Evolutionary conservation across 2,888 invertebrate species (phyloP).

Genomic region (Tenthredo scrophulariae): DNA sequence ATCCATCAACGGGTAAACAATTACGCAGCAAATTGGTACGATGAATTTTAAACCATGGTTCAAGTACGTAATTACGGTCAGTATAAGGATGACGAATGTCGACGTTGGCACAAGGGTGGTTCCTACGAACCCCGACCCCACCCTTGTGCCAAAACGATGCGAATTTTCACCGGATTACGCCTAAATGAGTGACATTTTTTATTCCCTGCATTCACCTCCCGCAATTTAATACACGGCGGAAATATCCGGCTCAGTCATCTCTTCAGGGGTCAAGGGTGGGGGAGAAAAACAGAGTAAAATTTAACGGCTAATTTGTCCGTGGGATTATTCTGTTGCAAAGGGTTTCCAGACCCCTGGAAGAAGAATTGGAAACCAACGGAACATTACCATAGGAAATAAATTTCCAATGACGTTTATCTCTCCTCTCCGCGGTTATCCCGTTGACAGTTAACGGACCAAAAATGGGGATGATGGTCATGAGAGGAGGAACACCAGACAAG

Average conservation of each 20-base stretch:
- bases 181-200: slow-evolving; percentile 63
- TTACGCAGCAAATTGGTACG: slow-evolving; percentile 35
- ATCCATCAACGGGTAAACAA: slow-evolving; percentile 36
- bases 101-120: slow-evolving; percentile 47
- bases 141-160: slow-evolving; percentile 60
- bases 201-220: background rate
- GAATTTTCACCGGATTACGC: slow-evolving; percentile 62
- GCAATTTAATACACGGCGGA: background rate
- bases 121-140: background rate
- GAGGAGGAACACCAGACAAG: background rate
- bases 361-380: background rate
- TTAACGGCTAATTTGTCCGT: background rate
- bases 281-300: background rate
- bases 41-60: slow-evolving; percentile 37
- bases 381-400: background rate
- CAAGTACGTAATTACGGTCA: slow-evolving; percentile 62
- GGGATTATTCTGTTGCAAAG: background rate
- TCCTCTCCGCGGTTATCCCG: background rate
- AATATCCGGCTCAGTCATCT: background rate
- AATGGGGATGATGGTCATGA: background rate
- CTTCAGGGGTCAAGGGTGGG: background rate
- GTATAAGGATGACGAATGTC: slow-evolving; percentile 66
- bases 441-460: background rate
- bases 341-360: background rate
- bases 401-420: background rate